A percentile compares a stretch with the other conserved stretches of the same genome.
These are phyloP conservation scores for Furnarius figulus DNA, from an alignment of 2,113 vertebrate species.

Conservation along the genomic window DNA sequence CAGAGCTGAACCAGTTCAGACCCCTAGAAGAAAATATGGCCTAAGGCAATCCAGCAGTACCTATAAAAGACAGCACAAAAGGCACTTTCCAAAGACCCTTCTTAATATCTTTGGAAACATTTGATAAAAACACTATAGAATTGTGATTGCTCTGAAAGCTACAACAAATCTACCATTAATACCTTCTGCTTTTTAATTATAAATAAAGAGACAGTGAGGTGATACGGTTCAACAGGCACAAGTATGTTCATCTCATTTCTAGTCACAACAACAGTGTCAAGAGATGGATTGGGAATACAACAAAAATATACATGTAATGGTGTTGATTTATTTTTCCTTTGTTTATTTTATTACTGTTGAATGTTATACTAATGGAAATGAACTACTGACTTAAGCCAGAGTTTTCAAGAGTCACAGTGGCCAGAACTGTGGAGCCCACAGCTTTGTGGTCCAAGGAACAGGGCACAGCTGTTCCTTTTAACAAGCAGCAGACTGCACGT, in stretches of 20 bases:
- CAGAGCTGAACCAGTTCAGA: background rate
- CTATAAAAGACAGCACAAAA: background rate
- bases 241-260: background rate
- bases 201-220: background rate
- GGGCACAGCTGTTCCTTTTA: fast-evolving
- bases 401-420: background rate
- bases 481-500: background rate
- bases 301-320: background rate
- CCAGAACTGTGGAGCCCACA: background rate
- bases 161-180: background rate
- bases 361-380: background rate
- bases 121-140: background rate
- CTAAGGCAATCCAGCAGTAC: background rate
- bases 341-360: background rate
- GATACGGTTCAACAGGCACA: background rate
- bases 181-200: background rate
- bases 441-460: background rate
- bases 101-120: background rate
- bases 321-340: background rate
- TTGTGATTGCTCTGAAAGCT: background rate
- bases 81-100: background rate
- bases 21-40: background rate
- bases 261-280: background rate
- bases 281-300: background rate
- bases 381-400: background rate